phyloP scores from a whole-genome alignment of 2,113 vertebrate species.

The Salvelinus sp. region DNA sequence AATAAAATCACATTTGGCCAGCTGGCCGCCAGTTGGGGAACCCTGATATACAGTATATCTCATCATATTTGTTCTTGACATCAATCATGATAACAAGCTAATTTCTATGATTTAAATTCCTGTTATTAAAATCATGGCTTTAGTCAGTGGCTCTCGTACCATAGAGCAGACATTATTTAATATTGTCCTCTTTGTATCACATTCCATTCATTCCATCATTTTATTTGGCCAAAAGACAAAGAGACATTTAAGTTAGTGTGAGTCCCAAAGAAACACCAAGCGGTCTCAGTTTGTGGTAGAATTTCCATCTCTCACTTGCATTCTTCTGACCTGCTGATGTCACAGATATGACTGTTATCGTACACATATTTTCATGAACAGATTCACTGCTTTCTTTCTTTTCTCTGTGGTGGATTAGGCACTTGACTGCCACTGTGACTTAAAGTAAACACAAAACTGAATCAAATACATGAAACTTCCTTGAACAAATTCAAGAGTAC shows the following conservation, averaged over 20 bases:
- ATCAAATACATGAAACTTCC: background rate
- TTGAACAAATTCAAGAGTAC: background rate
- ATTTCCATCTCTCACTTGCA: background rate
- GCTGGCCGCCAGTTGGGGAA: too few relatives aligned
- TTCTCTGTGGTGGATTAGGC: too few relatives aligned
- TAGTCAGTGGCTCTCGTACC: background rate
- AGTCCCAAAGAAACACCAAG: background rate
- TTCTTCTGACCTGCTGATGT: background rate
- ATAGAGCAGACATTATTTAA: background rate
- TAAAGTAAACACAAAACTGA: background rate
- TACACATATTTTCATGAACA: background rate
- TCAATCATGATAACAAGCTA: too few relatives aligned
- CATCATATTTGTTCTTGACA: too few relatives aligned
- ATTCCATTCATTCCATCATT: slow-evolving; percentile 1
- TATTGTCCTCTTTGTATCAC: background rate
- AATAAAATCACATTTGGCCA: too few relatives aligned
- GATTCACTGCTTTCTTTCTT: background rate
- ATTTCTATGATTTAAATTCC: background rate
- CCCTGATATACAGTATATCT: too few relatives aligned
- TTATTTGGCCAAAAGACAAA: background rate
- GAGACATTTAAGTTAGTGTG: background rate
- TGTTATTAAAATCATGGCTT: background rate
- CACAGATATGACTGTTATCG: background rate
- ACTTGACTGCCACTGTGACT: background rate
- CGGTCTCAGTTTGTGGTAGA: background rate